These are phyloP conservation scores for Ephestia elutella DNA, from an alignment of 1,140 invertebrate genomes.

Conservation along the genomic window DNA sequence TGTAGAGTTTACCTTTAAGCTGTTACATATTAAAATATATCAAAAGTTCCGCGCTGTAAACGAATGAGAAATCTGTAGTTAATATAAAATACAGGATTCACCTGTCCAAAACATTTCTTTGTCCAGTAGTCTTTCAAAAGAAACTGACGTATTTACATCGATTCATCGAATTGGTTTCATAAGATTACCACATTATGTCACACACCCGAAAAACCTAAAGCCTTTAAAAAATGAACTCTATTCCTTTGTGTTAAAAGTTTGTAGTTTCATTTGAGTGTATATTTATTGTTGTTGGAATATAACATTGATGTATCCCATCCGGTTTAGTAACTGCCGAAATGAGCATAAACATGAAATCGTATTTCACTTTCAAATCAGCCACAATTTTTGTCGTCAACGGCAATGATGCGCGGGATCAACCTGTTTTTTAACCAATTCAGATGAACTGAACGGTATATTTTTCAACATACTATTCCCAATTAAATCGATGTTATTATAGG, in stretches of 20 bases:
- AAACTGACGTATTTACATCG: conserved; percentile 48
- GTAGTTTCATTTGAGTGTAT: not conserved
- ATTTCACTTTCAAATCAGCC: conserved; percentile 60
- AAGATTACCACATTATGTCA: conserved; percentile 25
- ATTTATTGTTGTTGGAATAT: conserved; percentile 26
- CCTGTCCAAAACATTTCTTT: conserved; percentile 56
- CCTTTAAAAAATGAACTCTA: conserved; percentile 17
- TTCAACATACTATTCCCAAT: no score
- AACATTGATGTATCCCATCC: conserved; percentile 59
- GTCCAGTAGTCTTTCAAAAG: conserved; percentile 37
- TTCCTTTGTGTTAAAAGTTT: not conserved
- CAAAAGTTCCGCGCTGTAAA: conserved; percentile 12
- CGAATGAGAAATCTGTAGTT: conserved; percentile 32
- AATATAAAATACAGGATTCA: conserved; percentile 58
- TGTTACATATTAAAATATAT: conserved; percentile 12
- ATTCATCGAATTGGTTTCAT: conserved; percentile 49
- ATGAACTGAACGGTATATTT: conserved; percentile 6
- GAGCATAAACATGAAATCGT: conserved; percentile 51
- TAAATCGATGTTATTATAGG: no score
- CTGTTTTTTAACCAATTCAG: conserved; percentile 24
- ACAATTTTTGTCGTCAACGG: conserved; percentile 38
- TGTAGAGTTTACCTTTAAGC: not conserved
- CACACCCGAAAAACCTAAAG: not conserved
- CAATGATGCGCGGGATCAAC: conserved; percentile 35
- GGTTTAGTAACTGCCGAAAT: conserved; percentile 49